A percentile compares a stretch with the other conserved stretches of the same genome.
phyloP scores from a whole-genome alignment of 2,888 invertebrate genomes.

The Euproctis similis region DNA sequence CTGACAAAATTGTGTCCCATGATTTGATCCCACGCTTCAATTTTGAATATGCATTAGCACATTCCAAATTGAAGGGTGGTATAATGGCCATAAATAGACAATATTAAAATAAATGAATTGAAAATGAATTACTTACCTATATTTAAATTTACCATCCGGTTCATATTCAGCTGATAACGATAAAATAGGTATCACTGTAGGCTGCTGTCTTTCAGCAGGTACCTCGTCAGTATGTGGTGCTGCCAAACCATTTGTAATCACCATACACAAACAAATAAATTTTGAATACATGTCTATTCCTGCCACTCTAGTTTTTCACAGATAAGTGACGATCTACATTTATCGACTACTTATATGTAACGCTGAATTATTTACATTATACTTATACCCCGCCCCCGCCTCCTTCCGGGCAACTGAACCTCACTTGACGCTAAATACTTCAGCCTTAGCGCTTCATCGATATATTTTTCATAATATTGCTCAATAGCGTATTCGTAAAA shows the following conservation, averaged over 20 bases:
- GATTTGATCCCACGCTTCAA: too few relatives aligned
- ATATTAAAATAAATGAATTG: too few relatives aligned
- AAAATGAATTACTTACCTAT: constrained; percentile 44
- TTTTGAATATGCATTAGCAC: too few relatives aligned
- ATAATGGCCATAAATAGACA: too few relatives aligned
- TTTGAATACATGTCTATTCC: constrained; percentile 48
- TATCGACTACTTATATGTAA: constrained; percentile 66
- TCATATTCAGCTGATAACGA: constrained; percentile 69
- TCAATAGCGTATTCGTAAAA: too few relatives aligned
- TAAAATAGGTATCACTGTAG: constrained; percentile 67
- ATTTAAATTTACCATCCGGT: constrained; percentile 69
- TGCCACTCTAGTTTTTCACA: constrained; percentile 48
- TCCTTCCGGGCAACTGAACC: constrained; percentile 55
- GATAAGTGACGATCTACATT: constrained; percentile 64
- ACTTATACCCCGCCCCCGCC: too few relatives aligned
- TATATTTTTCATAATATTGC: constrained; percentile 69
- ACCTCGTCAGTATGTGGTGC: constrained; percentile 42
- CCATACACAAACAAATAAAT: constrained; percentile 36
- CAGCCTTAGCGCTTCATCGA: constrained; percentile 70
- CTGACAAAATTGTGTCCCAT: too few relatives aligned
- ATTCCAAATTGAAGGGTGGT: too few relatives aligned
- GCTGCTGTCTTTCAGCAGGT: constrained; percentile 47
- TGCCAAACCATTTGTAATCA: constrained; percentile 32
- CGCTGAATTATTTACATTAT: constrained; percentile 69
- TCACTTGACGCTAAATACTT: constrained; percentile 69